Evolutionary conservation across 2,797 vertebrate species (phyloP), one percentile per base, ranked within the genome.

Genomic region (Microctenopoma stevenorrisi): DNA sequence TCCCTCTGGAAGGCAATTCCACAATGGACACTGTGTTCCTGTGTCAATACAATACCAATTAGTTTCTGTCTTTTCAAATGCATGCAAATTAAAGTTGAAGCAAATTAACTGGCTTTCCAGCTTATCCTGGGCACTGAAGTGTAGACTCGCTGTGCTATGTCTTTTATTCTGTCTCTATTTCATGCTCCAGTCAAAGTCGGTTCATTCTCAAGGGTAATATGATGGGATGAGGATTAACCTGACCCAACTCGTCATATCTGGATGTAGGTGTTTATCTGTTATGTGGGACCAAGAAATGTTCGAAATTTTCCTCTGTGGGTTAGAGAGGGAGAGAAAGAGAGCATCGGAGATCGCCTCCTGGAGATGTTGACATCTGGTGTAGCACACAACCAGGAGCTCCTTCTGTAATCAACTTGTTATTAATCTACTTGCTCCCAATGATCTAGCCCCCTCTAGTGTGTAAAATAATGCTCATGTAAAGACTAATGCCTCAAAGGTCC

Each of bases 361-460:
- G 44, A 54, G 30, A 69, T 72, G 51, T 47, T 22, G 60, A 54
- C 70, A 60, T 67, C 46, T 40, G 42, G 6, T 38, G 60, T 72
- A 66, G 69, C 28, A 18, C 59, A 76, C 5, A 53, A 47, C 44
- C 35, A 55, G 7, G 26, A 72, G 22, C 28, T n/a, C 48, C 57
- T 47, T 54, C 25, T 76, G 62, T 72, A 57, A 76, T 82, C 74
- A 79, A 52, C 64, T 67, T 64, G 59, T 59, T 50, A 76, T 82
- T 85, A 83, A 81, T 78, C 38, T 26, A 64, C 66, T 73, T 82
- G 79, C 86, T 89, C 56, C 46, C 83, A 89, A 87, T 89, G 86
- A 90, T 91, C 83, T 92, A 92, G 90, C 92, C 86, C 92, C 90
- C 90, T 90, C 91, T 92, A 91, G 90, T 91, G 91, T 84, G 83